phyloP scores from a whole-genome alignment of 2,113 vertebrate species.

The Catharus minimus region DNA sequence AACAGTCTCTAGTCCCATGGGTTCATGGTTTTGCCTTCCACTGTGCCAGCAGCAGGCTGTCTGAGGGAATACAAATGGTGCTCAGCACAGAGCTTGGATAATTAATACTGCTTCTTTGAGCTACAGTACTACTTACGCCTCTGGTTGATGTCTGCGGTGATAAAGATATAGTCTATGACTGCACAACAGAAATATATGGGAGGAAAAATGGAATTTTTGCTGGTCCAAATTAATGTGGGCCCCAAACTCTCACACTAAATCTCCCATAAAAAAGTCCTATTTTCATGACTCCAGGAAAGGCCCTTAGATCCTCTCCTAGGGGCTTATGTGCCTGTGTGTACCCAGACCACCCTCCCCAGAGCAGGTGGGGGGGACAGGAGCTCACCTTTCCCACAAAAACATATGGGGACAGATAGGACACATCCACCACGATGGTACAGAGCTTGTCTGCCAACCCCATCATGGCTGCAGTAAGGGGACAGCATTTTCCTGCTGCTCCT shows the following conservation, averaged over 20 bases:
- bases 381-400: background rate
- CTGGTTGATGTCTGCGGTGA: background rate
- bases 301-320: background rate
- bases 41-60: background rate
- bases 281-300: background rate
- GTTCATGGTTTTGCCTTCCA: background rate
- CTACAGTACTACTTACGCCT: background rate
- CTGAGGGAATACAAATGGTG: background rate
- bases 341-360: background rate
- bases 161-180: background rate
- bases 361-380: background rate
- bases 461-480: background rate
- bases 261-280: background rate
- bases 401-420: background rate
- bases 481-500: background rate
- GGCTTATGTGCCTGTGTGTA: accelerated
- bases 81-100: background rate
- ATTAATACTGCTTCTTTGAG: background rate
- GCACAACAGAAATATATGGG: background rate
- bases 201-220: background rate
- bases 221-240: background rate
- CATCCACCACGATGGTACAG: accelerated
- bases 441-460: background rate
- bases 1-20: slow-evolving; percentile 4
- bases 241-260: background rate